Conservation (phyloP, 2,797 vertebrate genomes). For the Sebastes minor region DNA sequence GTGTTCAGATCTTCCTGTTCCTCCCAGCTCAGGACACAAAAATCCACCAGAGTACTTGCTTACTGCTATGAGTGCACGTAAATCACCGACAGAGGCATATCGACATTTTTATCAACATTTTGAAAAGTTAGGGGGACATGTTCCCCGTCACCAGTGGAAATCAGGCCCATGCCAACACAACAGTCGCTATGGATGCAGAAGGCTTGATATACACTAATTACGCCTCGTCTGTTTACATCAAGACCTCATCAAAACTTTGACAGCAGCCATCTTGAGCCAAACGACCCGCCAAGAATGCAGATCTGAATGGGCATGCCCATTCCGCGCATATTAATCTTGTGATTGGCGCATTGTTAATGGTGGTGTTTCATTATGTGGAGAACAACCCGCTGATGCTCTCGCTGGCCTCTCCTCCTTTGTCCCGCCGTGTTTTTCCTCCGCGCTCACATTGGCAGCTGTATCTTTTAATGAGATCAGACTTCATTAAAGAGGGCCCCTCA, state of each 20-base stretch:
- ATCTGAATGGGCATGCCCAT: background rate
- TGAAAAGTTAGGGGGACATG: background rate
- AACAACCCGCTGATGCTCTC: conserved; percentile 51
- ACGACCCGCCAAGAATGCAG: conserved; percentile 6
- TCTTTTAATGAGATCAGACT: conserved; percentile 92
- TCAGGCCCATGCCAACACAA: background rate
- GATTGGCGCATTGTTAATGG: conserved; percentile 40
- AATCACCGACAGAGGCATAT: background rate
- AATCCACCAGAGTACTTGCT: background rate
- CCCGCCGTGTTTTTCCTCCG: conserved; percentile 22
- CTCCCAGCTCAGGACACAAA: background rate
- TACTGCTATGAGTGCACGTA: background rate
- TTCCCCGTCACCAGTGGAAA: background rate
- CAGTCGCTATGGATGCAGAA: background rate
- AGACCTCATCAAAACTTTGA: background rate
- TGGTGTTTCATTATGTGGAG: conserved; percentile 47
- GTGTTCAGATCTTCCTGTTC: too few relatives aligned
- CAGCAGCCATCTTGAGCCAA: background rate
- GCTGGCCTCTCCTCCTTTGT: conserved; percentile 61
- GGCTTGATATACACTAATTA: background rate
- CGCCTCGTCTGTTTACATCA: background rate
- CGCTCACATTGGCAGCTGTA: conserved; percentile 65
- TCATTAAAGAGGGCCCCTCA: conserved; percentile 82
- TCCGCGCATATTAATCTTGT: conserved; percentile 16
- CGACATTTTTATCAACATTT: background rate